These are phyloP conservation scores for Rhorus exstirpatorius DNA, from an alignment of 2,888 invertebrate genomes.

Conservation along the genomic window DNA sequence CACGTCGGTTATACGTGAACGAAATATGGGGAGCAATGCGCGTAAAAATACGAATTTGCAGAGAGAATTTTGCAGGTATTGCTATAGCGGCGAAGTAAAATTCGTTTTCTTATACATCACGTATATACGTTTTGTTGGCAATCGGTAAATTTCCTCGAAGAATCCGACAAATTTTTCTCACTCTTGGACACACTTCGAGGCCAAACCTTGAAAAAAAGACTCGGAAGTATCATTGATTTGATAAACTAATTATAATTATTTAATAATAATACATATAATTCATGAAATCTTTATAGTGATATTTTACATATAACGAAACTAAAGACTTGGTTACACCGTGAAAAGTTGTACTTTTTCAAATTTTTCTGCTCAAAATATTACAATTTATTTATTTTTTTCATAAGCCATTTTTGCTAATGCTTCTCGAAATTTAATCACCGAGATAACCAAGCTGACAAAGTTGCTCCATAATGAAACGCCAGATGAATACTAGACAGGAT, in stretches of 20 bases:
- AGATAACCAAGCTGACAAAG: constrained; percentile 27
- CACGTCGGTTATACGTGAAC: constrained; percentile 30
- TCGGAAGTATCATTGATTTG: not conserved
- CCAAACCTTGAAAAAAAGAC: not conserved
- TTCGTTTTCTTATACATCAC: not conserved
- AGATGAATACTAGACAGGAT: constrained; percentile 26
- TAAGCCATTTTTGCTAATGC: not conserved
- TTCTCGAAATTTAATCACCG: constrained; percentile 5
- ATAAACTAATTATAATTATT: no score
- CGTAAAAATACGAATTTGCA: constrained; percentile 36
- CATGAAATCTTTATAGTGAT: no score
- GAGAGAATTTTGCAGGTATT: not conserved
- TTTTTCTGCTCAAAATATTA: not conserved
- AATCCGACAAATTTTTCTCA: not conserved
- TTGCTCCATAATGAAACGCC: not conserved
- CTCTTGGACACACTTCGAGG: not conserved
- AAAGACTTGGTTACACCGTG: not conserved
- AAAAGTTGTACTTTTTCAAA: not conserved
- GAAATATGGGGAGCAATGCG: constrained; percentile 21
- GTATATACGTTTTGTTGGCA: not conserved
- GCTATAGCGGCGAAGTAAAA: not conserved
- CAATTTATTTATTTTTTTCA: constrained; percentile 18
- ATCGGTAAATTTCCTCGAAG: not conserved
- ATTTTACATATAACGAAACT: no score
- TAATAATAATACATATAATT: no score